Base-by-base conservation (phyloP, 2,888 invertebrate genomes). In the Coelogynopora nodosa region DNA sequence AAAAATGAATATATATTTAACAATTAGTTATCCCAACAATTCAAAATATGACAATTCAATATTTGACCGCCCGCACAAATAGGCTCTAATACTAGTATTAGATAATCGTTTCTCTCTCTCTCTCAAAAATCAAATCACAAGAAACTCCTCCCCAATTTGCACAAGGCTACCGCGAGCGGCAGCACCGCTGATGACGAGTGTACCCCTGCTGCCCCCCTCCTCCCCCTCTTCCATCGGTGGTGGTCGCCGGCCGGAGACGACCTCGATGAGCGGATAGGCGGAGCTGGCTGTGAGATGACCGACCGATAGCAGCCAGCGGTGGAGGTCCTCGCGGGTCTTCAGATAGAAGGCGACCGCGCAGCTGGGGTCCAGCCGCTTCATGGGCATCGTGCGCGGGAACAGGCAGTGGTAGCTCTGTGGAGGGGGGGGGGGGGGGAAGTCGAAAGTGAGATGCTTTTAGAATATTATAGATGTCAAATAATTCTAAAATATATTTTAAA, bases 321-420 rank as follows among this genome's bases (percentile, higher is more conserved):
- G 27, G 18, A 87, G 30, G 13, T 87, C 87, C 30, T 28, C 81
- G 28, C n/a, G 13, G 82, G 82, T 31, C 29, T 29, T 27, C 27
- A 81, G 81, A 29, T 82, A 87, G 29, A 87, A 87, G 31, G 82
- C 87, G 0, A 87, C 31, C 13, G 87, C 87, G 49, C 87, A 82
- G 27, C 81, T 87, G 0, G 87, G 87, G 49, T 87, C 87, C 67
- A 87, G 29, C 0, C 87, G 28, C 0, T 29, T 26, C 18, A 31
- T 82, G 2, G 87, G 74, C 49, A 82, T 82, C 0, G 49, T 30
- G 1, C 31, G 67, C 0, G 87, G 87, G 30, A 31, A 30, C 18
- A 87, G 67, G 67, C 87, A 87, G 31, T 81, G 81, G 30, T 87
- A 86, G 2, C 86, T 67, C 87, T 87, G 84, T 10, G n/a, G 26